Evolutionary conservation across 2,888 invertebrate genomes (phyloP).

Genomic region (Thalpophila matura): DNA sequence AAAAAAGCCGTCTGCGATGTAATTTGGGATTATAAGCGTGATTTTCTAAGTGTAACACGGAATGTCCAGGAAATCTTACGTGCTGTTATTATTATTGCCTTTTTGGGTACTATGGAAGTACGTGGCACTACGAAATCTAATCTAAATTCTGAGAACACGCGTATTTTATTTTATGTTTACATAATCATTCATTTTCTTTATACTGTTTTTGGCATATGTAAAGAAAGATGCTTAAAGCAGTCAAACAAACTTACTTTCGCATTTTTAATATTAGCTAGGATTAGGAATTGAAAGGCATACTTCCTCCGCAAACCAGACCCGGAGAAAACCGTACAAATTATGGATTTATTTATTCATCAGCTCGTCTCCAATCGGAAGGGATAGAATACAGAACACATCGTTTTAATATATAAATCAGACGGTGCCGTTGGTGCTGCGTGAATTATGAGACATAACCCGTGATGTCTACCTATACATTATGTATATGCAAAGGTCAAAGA

Average conservation of each 20-base stretch:
- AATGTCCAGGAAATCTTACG: slow-evolving; percentile 18
- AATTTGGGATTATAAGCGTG: slow-evolving; percentile 41
- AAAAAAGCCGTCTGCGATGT: slow-evolving; percentile 25
- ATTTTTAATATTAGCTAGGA: no score
- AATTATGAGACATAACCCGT: slow-evolving; percentile 33
- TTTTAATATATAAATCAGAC: slow-evolving; percentile 35
- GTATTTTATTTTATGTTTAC: no score
- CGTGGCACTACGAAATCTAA: no score
- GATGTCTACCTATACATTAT: slow-evolving; percentile 28
- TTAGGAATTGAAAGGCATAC: no score
- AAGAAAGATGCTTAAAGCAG: no score
- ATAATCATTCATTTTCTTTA: no score
- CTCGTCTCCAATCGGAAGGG: slow-evolving; percentile 20
- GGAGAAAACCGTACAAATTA: slow-evolving; percentile 11
- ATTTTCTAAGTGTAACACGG: slow-evolving; percentile 13
- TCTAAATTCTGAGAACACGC: no score
- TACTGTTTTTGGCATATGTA: no score
- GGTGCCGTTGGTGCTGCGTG: slow-evolving; percentile 5
- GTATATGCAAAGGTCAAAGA: slow-evolving; percentile 33
- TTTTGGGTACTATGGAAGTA: no score
- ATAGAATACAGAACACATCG: slow-evolving; percentile 10
- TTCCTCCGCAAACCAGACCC: neutral
- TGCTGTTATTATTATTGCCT: slow-evolving; percentile 11
- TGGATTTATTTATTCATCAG: slow-evolving; percentile 47
- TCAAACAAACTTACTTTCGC: no score